These are phyloP conservation scores for Ephestia elutella DNA, from an alignment of 1,140 invertebrate species.

Conservation along the genomic window DNA sequence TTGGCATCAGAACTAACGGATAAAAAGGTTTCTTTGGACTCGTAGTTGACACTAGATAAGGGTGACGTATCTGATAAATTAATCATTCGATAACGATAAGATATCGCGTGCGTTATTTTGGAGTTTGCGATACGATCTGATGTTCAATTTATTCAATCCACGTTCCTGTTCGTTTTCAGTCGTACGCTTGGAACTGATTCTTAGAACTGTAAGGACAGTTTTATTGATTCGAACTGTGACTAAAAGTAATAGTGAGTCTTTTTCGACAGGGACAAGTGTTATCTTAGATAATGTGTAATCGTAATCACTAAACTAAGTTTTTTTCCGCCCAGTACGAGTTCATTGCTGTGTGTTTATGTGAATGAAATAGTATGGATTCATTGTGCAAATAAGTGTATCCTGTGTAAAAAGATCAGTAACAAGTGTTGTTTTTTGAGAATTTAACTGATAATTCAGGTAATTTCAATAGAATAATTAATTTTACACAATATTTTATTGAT, in stretches of 20 bases:
- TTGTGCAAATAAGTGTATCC: too few relatives aligned
- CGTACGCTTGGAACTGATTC: neutral
- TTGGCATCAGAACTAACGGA: too few relatives aligned
- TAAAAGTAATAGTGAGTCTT: neutral
- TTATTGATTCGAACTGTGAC: neutral
- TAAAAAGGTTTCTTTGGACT: neutral
- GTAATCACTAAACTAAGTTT: neutral
- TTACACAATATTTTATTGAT: too few relatives aligned
- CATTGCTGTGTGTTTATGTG: neutral
- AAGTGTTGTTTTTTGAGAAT: too few relatives aligned
- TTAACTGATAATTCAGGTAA: too few relatives aligned
- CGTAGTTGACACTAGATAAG: constrained; percentile 10
- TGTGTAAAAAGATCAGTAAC: too few relatives aligned
- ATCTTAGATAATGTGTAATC: neutral
- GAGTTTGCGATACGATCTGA: neutral
- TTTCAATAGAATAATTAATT: too few relatives aligned
- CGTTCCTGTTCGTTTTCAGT: constrained; percentile 2
- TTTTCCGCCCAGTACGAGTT: neutral
- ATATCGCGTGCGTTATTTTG: constrained; percentile 32
- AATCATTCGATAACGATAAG: constrained; percentile 42
- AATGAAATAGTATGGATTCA: neutral
- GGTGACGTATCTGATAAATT: constrained; percentile 21
- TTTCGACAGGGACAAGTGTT: neutral
- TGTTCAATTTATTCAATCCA: constrained; percentile 18
- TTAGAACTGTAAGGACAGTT: neutral